A percentile compares a stretch with the other conserved stretches of the same genome.
These are phyloP conservation scores for Digitonthophagus gazella DNA, from an alignment of 2,888 invertebrate species.

Conservation along the genomic window DNA sequence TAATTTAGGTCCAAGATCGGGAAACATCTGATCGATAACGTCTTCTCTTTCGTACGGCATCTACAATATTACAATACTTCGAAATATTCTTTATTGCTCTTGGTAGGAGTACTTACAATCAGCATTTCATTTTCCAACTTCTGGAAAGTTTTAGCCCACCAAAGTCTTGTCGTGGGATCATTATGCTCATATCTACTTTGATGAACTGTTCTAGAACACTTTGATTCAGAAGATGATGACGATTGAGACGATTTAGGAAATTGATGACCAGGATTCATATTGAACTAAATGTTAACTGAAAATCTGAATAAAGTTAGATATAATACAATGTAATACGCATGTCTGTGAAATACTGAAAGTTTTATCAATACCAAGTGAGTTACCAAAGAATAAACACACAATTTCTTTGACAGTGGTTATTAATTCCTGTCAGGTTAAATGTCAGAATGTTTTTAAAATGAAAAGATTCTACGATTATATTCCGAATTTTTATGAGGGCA, in stretches of 20 bases:
- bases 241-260: not conserved
- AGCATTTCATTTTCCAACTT: conserved; percentile 41
- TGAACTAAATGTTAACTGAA: too few species aligned
- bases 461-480: not conserved
- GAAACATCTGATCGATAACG: conserved; percentile 22
- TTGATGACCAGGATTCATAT: not conserved
- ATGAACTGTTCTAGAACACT: conserved; percentile 32
- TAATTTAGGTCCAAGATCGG: conserved; percentile 19
- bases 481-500: not conserved
- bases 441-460: not conserved
- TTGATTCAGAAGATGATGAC: not conserved
- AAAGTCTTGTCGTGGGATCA: conserved; percentile 36
- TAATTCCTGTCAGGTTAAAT: not conserved
- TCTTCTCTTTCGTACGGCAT: conserved; percentile 21
- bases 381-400: not conserved
- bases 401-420: not conserved
- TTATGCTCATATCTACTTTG: conserved; percentile 36
- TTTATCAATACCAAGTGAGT: not conserved
- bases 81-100: not conserved
- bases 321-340: not conserved
- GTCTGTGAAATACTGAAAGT: not conserved
- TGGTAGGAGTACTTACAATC: conserved; percentile 39
- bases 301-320: not conserved
- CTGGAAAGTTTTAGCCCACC: conserved; percentile 43
- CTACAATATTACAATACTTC: not conserved